Evolutionary conservation across 2,113 vertebrate genomes (phyloP), one percentile per base, ranked within the genome.

Genomic region (Sorex araneus): DNA sequence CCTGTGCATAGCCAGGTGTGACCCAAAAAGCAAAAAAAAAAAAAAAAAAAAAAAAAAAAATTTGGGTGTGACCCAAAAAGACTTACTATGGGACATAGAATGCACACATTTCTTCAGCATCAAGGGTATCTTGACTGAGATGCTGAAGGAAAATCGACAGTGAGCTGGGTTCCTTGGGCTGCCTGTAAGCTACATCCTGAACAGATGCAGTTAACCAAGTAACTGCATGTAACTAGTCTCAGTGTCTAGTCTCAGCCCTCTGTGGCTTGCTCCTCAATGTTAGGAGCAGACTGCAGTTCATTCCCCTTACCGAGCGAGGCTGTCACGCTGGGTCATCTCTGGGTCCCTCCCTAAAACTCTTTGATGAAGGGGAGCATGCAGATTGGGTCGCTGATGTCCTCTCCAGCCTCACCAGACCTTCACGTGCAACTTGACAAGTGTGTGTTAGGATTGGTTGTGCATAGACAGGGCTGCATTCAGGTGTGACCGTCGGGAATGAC

Each of bases 101-200:
- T n/a, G n/a, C n/a, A n/a, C n/a, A n/a, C n/a, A n/a, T n/a, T n/a
- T n/a, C n/a, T n/a, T n/a, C n/a, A n/a, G 40, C 86, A 40, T 75
- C n/a, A 45, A 82, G 70, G 69, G 1, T 90, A 32, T 84, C 69
- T 84, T 84, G 84, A 88, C 23, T 89, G 54, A 92, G 47, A 90
- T 92, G 54, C 77, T 91, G 45, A 77, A 77, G 81, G 78, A 77
- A 82, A 87, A 83, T 91, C 67, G 92, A 83, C 36, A 18, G 36
- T 87, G 71, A 91, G 63, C 74, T 90, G 25, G 25, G 36, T 89
- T 90, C 32, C 7, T 40, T 40, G 7, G 40, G 40, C 40, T 40
- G 40, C 40, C 40, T 7, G 40, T 40, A 40, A 40, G 7, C 40
- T 40, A 7, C 40, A 40, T 40, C 40, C 40, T 40, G 7, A 40